Percentiles rank a stretch among this genome's conserved stretches.
Conservation (phyloP, 2,797 vertebrate species). For the Threskiornis aethiopicus region DNA sequence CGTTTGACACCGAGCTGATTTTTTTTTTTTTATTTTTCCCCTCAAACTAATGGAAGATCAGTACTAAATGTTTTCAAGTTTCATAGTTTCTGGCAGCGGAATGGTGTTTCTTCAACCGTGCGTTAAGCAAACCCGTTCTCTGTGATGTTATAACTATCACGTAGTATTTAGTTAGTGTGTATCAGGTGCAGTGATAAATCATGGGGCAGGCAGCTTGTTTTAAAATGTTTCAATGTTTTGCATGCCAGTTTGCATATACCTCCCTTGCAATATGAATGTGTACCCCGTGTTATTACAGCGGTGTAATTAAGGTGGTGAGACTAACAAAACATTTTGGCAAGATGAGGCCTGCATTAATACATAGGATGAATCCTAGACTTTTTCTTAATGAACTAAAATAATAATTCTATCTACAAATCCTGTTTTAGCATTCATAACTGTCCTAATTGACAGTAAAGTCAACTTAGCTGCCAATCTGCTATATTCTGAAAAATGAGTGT, state of each 20-base stretch:
- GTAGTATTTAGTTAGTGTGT: background rate
- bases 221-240: background rate
- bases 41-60: background rate
- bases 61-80: background rate
- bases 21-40: too few species aligned
- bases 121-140: background rate
- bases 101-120: background rate
- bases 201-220: background rate
- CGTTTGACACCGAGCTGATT: background rate
- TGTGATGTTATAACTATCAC: background rate
- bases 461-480: background rate
- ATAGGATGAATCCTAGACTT: background rate
- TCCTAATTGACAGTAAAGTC: background rate
- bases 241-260: background rate
- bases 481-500: background rate
- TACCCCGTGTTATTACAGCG: background rate
- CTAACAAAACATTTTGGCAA: background rate
- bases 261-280: background rate
- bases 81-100: background rate
- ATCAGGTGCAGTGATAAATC: background rate
- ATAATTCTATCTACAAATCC: background rate
- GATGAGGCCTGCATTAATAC: background rate
- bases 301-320: background rate
- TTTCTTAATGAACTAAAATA: background rate
- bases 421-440: background rate